A percentile compares a stretch with the other conserved stretches of the same genome.
Conservation (phyloP, 1,140 invertebrate species). For the Bombus superbus region DNA sequence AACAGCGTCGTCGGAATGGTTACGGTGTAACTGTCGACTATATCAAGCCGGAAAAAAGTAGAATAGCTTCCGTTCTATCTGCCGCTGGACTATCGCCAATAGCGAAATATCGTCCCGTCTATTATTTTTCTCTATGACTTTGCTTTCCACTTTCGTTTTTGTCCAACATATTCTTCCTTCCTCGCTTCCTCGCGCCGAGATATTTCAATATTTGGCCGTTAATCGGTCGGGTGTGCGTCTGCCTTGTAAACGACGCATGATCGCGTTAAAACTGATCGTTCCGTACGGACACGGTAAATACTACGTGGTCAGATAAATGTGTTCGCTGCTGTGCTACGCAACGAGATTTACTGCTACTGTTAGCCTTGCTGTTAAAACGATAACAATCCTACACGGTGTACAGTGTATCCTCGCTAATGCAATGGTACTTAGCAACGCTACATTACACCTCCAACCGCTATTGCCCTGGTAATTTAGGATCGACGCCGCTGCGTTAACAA, state of each 20-base stretch:
- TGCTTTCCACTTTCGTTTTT: neutral
- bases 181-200: neutral
- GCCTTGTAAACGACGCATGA: conserved; percentile 9
- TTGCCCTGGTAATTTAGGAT: conserved; percentile 36
- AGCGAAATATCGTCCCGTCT: neutral
- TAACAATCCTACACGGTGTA: conserved; percentile 33
- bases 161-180: neutral
- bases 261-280: conserved; percentile 35
- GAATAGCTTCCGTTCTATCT: conserved; percentile 3
- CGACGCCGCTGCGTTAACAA: neutral
- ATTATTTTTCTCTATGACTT: neutral
- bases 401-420: conserved; percentile 35
- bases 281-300: neutral
- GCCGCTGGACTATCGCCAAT: neutral
- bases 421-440: conserved; percentile 43
- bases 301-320: conserved; percentile 24
- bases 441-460: conserved; percentile 37
- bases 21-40: neutral
- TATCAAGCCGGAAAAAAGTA: neutral
- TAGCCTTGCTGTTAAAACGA: conserved; percentile 40
- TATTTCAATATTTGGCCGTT: neutral
- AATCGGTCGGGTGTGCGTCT: neutral
- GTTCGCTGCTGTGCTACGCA: neutral
- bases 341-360: conserved; percentile 32
- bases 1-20: neutral